Evolutionary conservation across 2,888 invertebrate genomes (phyloP).

Genomic region (Cataglyphis livida): DNA sequence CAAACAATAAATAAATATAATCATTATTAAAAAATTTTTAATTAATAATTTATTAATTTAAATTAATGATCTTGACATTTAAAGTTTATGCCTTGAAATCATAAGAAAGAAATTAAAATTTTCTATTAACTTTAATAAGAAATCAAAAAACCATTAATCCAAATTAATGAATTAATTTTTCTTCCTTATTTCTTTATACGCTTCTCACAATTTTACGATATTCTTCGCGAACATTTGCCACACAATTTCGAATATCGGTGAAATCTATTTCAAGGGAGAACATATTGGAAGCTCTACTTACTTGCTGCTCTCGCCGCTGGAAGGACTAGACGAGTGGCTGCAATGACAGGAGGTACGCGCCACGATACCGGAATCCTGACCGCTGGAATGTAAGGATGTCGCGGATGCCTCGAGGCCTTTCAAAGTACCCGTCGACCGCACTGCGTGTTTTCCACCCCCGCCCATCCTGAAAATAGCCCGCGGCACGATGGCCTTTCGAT

Average conservation of each 20-base stretch:
- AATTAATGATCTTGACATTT: constrained; percentile 83
- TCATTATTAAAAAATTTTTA: too few species aligned
- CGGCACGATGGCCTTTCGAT: constrained; percentile 55
- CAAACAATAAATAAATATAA: too few species aligned
- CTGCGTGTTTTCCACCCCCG: constrained; percentile 71
- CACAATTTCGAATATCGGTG: neutral
- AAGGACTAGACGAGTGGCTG: constrained; percentile 89
- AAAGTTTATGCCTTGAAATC: constrained; percentile 86
- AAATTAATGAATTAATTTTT: neutral
- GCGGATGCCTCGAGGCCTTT: constrained; percentile 90
- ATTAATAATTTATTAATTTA: constrained; percentile 25
- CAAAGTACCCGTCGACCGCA: constrained; percentile 74
- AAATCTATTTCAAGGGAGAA: neutral
- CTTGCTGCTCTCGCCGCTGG: constrained; percentile 91
- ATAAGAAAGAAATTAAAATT: constrained; percentile 64
- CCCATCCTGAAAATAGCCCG: constrained; percentile 69
- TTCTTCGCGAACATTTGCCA: neutral
- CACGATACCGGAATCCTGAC: constrained; percentile 93
- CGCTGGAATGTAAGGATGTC: constrained; percentile 93
- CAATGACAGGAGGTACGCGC: constrained; percentile 88
- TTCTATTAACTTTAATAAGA: constrained; percentile 35
- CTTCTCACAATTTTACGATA: neutral
- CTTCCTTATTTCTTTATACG: neutral
- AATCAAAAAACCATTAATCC: too few species aligned
- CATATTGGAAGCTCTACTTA: constrained; percentile 82